Conservation (phyloP, 1,140 invertebrate species). For the Leptopilina clavipes region DNA sequence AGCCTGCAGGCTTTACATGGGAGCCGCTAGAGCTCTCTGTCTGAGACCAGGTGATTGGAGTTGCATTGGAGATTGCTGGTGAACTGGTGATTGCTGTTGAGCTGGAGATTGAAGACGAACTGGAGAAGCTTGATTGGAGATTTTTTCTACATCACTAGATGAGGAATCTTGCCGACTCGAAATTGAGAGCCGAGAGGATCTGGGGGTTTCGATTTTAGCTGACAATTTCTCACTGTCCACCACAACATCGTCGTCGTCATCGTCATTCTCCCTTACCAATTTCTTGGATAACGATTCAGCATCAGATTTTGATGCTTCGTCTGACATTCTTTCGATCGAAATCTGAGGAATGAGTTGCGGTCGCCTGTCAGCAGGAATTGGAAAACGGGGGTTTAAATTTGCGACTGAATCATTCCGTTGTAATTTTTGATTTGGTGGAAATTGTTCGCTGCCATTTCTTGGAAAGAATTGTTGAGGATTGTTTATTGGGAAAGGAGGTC, state of each 20-base stretch:
- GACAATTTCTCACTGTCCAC: constrained; percentile 54
- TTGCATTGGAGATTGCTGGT: too few relatives aligned
- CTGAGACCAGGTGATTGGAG: too few relatives aligned
- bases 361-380: constrained; percentile 25
- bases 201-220: neutral
- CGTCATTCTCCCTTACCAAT: constrained; percentile 40
- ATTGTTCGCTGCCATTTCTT: neutral
- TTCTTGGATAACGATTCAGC: constrained; percentile 43
- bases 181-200: neutral
- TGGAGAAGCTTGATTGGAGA: neutral
- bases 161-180: neutral
- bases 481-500: neutral
- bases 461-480: neutral
- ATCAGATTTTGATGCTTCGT: constrained; percentile 49
- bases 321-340: constrained; percentile 61
- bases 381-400: constrained; percentile 20
- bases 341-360: constrained; percentile 54
- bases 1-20: too few relatives aligned
- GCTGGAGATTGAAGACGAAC: neutral
- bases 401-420: constrained; percentile 51
- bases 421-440: constrained; percentile 13
- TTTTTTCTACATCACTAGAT: constrained; percentile 15
- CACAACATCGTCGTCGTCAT: constrained; percentile 63
- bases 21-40: too few relatives aligned
- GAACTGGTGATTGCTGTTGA: neutral